Evolutionary conservation across 2,797 vertebrate species (phyloP).

Genomic region (Sebastes cheni): DNA sequence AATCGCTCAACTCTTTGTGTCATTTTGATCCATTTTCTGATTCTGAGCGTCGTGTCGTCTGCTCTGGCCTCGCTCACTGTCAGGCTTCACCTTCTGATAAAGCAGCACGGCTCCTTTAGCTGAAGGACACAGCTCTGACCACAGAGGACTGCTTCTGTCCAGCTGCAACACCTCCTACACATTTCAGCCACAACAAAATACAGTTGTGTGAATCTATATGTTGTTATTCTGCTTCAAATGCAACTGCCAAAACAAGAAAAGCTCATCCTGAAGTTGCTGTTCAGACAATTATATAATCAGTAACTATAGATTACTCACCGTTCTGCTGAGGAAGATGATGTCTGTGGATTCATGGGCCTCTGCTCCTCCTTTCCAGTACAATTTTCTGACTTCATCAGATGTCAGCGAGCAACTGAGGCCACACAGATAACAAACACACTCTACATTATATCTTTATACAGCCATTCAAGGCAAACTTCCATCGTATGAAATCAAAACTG

Average conservation of each 20-base stretch:
- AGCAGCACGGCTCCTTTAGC: slow-evolving; percentile 91
- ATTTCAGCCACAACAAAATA: background rate
- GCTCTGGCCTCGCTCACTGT: slow-evolving; percentile 10
- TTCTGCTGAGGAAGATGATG: slow-evolving; percentile 84
- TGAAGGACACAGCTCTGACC: slow-evolving; percentile 90
- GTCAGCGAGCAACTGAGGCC: slow-evolving; percentile 85
- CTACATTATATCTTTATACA: background rate
- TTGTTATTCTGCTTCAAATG: background rate
- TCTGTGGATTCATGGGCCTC: slow-evolving; percentile 91
- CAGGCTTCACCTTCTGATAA: slow-evolving; percentile 81
- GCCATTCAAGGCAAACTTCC: background rate
- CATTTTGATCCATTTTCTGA: background rate
- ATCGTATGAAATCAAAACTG: background rate
- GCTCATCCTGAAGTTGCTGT: background rate
- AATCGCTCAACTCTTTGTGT: background rate
- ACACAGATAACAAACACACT: background rate
- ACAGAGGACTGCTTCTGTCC: slow-evolving; percentile 76
- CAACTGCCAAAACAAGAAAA: background rate
- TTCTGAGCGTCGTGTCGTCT: background rate
- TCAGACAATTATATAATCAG: background rate
- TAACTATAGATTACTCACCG: slow-evolving; percentile 59
- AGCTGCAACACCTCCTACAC: slow-evolving; percentile 82
- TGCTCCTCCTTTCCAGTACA: slow-evolving; percentile 86
- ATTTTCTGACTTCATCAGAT: slow-evolving; percentile 83
- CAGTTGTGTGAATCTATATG: background rate